Evolutionary conservation across 2,888 invertebrate species (phyloP), one percentile per base, ranked within the genome.

Genomic region (Belgica antarctica): DNA sequence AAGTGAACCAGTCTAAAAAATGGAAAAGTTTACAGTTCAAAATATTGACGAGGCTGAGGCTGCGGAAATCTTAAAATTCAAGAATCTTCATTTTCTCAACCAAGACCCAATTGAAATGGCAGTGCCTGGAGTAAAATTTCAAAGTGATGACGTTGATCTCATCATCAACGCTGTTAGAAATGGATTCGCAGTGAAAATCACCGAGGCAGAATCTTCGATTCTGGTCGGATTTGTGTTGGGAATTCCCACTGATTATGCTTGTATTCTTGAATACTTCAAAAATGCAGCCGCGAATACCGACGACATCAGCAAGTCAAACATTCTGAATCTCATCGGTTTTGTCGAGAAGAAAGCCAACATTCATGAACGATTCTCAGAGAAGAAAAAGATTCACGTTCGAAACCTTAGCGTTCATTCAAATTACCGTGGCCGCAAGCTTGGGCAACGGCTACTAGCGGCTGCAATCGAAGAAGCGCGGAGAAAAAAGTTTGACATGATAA

Each of bases 311-410:
- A n/a, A n/a, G n/a, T 34, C 34, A 34, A 34, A 34, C 7, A 34
- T 34, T 34, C 34, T 36, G 22, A 62, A 36, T 31, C 25, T 62
- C 22, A 17, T 62, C 17, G 62, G 24, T 17, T 62, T 19, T 61
- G 5, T 76, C 0, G 79, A 79, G 65, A 73, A 73, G 0, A 75
- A 74, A 7, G 74, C 78, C 0, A 75, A 78, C 62, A 75, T 77
- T 0, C 78, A 72, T 62, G 27, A 72, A 2, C 75, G 74, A 4
- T 78, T 72, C 62, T 41, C 70, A 1, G 75, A 78, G 1, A 57
- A 73, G 2, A 75, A 72, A 19, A 75, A 75, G 1, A 28, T 78
- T 2, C 79, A 79, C 71, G 71, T 75, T 1, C 77, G 78, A 72
- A 36, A 31, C n/a, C 28, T 62, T 36, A 62, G 31, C 22, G 62